phyloP scores from a whole-genome alignment of 2,113 vertebrate species.

The Hydrolagus affinis region DNA sequence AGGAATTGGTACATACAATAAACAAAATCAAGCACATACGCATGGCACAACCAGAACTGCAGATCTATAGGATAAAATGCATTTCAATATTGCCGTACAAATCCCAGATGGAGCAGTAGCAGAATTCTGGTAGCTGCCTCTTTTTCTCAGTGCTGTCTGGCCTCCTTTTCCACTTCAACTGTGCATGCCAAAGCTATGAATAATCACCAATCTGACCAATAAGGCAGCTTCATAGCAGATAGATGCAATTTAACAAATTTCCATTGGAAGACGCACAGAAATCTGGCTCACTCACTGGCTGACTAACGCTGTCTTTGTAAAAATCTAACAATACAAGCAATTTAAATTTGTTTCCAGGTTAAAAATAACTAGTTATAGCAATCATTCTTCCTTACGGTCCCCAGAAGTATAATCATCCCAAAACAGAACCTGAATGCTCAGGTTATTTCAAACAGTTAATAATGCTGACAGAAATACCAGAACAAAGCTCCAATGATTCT shows the following conservation, averaged over 20 bases:
- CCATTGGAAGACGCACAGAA: conserved; percentile 61
- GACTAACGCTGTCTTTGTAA: conserved; percentile 51
- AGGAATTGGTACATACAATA: not conserved
- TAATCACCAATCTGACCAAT: conserved; percentile 44
- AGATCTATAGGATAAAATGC: conserved; percentile 54
- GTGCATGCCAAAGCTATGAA: conserved; percentile 54
- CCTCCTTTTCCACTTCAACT: conserved; percentile 46
- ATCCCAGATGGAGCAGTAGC: conserved; percentile 40
- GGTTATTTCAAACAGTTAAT: conserved; percentile 19
- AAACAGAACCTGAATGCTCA: not conserved
- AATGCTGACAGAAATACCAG: not conserved
- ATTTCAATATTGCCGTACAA: conserved; percentile 64
- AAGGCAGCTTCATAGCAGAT: conserved; percentile 22
- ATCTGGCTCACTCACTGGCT: conserved; percentile 53
- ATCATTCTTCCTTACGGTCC: not conserved
- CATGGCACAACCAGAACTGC: conserved; percentile 40
- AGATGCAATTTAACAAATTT: conserved; percentile 54
- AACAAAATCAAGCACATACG: not conserved
- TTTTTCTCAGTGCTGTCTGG: conserved; percentile 40
- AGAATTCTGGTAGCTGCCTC: conserved; percentile 60
- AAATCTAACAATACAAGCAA: not conserved
- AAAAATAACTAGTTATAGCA: not conserved
- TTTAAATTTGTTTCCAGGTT: not conserved
- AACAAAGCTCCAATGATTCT: conserved; percentile 2
- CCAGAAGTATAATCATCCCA: not conserved